Conservation (phyloP, 2,113 vertebrate genomes). For the Oncorhynchus kisutch region DNA sequence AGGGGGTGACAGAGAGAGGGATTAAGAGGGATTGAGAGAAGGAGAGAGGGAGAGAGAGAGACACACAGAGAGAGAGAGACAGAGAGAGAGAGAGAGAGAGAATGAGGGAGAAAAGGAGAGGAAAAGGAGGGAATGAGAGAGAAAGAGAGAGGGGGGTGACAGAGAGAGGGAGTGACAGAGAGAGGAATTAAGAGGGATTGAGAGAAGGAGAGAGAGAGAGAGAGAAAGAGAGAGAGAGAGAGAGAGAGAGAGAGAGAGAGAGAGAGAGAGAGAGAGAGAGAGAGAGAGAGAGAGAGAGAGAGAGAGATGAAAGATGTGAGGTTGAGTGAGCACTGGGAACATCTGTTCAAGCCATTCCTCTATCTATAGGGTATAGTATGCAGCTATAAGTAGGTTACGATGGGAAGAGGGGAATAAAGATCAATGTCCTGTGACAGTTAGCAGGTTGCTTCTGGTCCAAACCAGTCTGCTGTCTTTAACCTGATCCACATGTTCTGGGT, state of each 20-base stretch:
- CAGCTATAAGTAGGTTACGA: conserved; percentile 13
- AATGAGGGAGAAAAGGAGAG: not conserved
- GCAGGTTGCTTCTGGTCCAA: conserved; percentile 63
- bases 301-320: not conserved
- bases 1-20: conserved; percentile 2
- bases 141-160: not conserved
- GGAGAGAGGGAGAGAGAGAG: conserved; percentile 4
- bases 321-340: conserved; percentile 47
- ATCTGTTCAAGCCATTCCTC: conserved; percentile 75
- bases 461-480: conserved; percentile 62
- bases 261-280: too few species aligned
- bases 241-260: not conserved
- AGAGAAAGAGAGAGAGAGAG: not conserved
- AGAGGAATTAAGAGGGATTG: not conserved
- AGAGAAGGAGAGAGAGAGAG: not conserved
- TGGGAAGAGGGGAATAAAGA: conserved; percentile 72
- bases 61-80: not conserved
- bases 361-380: conserved; percentile 48
- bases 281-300: not conserved
- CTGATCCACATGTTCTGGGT: conserved; percentile 67
- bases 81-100: too few species aligned
- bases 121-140: not conserved
- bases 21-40: conserved; percentile 9
- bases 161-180: conserved; percentile 1
- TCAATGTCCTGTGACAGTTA: conserved; percentile 77